Evolutionary conservation across 2,888 invertebrate genomes (phyloP).

Genomic region (Hedychridium roseum): DNA sequence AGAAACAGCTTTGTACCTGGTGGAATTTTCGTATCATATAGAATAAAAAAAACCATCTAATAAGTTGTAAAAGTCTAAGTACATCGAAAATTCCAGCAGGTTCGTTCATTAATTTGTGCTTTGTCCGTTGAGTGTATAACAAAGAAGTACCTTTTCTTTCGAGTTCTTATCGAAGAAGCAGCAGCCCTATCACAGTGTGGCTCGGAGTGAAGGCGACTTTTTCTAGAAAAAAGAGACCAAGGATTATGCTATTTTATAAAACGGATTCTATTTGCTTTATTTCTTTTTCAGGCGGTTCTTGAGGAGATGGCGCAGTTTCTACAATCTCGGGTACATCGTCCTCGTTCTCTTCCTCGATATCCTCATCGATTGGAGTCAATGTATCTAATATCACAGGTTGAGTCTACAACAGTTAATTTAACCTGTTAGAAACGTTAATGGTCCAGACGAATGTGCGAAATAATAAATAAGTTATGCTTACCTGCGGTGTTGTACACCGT

Average conservation of each 20-base stretch:
- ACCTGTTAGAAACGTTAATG: not conserved
- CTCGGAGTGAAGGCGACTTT: constrained; percentile 55
- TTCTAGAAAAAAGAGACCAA: constrained; percentile 24
- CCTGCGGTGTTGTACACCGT: constrained; percentile 63
- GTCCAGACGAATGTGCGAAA: no score
- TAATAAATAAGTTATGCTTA: constrained; percentile 17
- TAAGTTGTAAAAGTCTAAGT: constrained; percentile 32
- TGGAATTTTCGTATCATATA: constrained; percentile 38
- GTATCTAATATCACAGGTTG: constrained; percentile 74
- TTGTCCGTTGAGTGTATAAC: constrained; percentile 46
- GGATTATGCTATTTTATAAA: constrained; percentile 64
- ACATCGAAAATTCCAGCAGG: constrained; percentile 45
- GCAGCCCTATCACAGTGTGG: constrained; percentile 57
- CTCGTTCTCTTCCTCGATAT: constrained; percentile 72
- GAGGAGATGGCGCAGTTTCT: constrained; percentile 74
- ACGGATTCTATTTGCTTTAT: constrained; percentile 80
- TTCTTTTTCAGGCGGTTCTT: constrained; percentile 64
- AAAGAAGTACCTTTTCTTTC: constrained; percentile 33
- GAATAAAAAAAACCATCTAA: constrained; percentile 34
- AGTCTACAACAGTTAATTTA: constrained; percentile 62
- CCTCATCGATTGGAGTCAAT: constrained; percentile 83
- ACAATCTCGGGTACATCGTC: constrained; percentile 83
- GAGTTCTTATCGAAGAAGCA: constrained; percentile 40
- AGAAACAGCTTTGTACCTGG: constrained; percentile 36
- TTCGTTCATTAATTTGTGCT: constrained; percentile 45